phyloP scores from a whole-genome alignment of 2,888 invertebrate species.

The Cephus pygmeus region DNA sequence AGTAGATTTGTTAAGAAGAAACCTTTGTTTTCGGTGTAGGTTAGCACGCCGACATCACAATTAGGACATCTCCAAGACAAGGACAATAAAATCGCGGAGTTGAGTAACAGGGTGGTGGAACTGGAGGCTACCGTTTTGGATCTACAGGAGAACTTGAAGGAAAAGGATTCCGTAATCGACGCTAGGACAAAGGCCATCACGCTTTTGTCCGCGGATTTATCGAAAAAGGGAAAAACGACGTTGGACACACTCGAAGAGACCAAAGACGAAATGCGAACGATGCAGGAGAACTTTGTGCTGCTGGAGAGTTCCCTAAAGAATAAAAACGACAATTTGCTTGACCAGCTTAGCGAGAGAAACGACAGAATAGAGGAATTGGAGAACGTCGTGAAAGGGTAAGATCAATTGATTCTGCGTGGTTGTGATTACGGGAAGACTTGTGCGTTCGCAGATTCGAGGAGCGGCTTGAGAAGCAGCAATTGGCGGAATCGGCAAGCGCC shows the following conservation, averaged over 20 bases:
- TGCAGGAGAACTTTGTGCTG: constrained; percentile 81
- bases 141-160: constrained; percentile 83
- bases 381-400: constrained; percentile 68
- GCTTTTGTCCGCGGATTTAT: constrained; percentile 79
- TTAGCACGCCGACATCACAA: constrained; percentile 36
- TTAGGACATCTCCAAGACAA: constrained; percentile 69
- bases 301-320: constrained; percentile 79
- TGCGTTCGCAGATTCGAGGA: constrained; percentile 43
- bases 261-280: constrained; percentile 81
- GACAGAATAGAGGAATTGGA: constrained; percentile 70
- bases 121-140: constrained; percentile 83
- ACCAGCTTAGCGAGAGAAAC: constrained; percentile 71
- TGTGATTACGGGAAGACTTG: not conserved
- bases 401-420: not conserved
- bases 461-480: constrained; percentile 45
- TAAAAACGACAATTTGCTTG: constrained; percentile 71
- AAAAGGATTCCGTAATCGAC: constrained; percentile 86
- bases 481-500: constrained; percentile 46
- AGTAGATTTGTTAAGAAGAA: constrained; percentile 9
- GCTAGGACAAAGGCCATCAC: constrained; percentile 83
- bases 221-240: constrained; percentile 77
- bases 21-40: constrained; percentile 33
- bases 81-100: constrained; percentile 74
- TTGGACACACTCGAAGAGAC: constrained; percentile 82
- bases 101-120: constrained; percentile 77